Percentiles rank a stretch among this genome's conserved stretches.
Evolutionary conservation across 2,113 vertebrate genomes (phyloP).

Genomic region (Tonatia bakeri): DNA sequence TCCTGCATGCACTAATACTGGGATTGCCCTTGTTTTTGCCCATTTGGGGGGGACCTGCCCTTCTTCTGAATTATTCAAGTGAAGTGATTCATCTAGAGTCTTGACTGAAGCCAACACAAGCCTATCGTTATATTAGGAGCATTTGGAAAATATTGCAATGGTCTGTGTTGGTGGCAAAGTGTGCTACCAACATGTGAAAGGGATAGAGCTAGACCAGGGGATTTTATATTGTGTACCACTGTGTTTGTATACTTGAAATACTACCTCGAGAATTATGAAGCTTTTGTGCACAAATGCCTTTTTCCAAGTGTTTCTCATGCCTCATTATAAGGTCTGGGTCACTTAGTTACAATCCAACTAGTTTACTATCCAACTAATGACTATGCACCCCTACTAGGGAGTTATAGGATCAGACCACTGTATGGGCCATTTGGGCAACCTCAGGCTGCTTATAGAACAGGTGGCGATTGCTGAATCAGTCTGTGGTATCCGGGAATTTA

Average conservation of each 20-base stretch:
- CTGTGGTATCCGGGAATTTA: neutral
- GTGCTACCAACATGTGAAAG: neutral
- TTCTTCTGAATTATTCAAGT: constrained; percentile 13
- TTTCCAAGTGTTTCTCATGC: neutral
- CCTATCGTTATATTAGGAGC: neutral
- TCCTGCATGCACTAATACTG: neutral
- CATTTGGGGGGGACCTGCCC: neutral
- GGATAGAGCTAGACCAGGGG: neutral
- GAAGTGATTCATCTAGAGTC: neutral
- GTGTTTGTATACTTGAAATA: neutral
- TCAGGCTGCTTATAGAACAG: neutral
- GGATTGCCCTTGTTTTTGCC: neutral
- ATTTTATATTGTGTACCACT: neutral
- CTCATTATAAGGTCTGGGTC: neutral
- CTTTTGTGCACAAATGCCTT: neutral
- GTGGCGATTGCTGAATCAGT: neutral
- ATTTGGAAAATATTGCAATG: neutral
- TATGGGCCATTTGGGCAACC: neutral
- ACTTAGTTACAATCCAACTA: neutral
- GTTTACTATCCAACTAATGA: neutral
- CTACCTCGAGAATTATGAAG: neutral
- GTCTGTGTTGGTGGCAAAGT: neutral
- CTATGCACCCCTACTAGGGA: neutral
- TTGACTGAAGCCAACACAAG: neutral
- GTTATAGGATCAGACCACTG: neutral